Conservation (phyloP, 2,797 vertebrate genomes). For the Takifugu ocellatus region DNA sequence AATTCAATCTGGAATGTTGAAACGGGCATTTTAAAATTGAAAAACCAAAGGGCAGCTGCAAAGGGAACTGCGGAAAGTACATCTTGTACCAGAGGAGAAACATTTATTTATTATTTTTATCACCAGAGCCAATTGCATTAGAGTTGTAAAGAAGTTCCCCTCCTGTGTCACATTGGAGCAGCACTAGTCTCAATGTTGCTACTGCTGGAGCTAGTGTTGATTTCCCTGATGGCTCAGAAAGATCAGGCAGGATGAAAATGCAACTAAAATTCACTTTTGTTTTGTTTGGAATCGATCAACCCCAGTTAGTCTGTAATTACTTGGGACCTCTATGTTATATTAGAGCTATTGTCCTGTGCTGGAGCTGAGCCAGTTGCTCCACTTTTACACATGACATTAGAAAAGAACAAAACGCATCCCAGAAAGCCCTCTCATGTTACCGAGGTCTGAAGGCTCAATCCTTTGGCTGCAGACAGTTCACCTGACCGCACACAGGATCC, state of each 20-base stretch:
- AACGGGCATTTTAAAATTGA: slow-evolving; percentile 17
- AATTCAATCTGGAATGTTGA: slow-evolving; percentile 29
- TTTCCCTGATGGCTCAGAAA: slow-evolving; percentile 40
- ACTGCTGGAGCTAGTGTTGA: slow-evolving; percentile 13
- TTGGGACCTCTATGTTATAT: slow-evolving; percentile 21
- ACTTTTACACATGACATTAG: slow-evolving; percentile 52
- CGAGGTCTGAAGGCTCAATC: slow-evolving; percentile 28
- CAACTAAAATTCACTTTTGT: not conserved
- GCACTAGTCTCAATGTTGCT: not conserved
- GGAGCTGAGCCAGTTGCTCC: slow-evolving; percentile 57
- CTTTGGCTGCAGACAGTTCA: slow-evolving; percentile 8
- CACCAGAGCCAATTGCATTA: slow-evolving; percentile 8
- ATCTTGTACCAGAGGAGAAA: slow-evolving; percentile 7
- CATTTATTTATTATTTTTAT: slow-evolving; percentile 3
- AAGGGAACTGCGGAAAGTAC: not conserved
- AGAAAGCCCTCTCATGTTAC: slow-evolving; percentile 45
- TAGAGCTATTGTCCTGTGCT: slow-evolving; percentile 49
- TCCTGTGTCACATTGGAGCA: slow-evolving; percentile 9
- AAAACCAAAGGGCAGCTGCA: slow-evolving; percentile 7
- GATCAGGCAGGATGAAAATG: slow-evolving; percentile 31
- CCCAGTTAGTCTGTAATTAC: slow-evolving; percentile 58
- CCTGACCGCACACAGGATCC: slow-evolving; percentile 3
- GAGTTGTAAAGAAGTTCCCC: slow-evolving; percentile 18
- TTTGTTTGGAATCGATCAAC: slow-evolving; percentile 14
- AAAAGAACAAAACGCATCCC: slow-evolving; percentile 49